Percentiles rank a stretch among this genome's conserved stretches.
phyloP scores from a whole-genome alignment of 2,797 vertebrate genomes.

The Leucoraja ocellata region DNA sequence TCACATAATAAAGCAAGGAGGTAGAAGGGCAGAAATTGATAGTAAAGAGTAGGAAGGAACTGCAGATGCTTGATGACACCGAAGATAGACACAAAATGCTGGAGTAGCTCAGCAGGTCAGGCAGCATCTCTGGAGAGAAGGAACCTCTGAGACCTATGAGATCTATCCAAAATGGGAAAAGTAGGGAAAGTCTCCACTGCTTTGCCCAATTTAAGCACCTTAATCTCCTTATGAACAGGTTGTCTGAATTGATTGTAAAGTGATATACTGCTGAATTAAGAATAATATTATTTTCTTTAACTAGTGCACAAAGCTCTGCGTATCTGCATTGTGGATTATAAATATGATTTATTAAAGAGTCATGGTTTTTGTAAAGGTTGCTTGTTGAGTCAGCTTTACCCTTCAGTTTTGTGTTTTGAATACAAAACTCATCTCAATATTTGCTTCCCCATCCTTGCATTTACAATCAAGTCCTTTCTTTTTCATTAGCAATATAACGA shows the following conservation, averaged over 20 bases:
- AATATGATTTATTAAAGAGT: slow-evolving; percentile 63
- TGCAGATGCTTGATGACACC: too few relatives aligned
- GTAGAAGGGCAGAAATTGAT: too few relatives aligned
- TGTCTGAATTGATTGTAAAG: not conserved
- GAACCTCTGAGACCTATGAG: not conserved
- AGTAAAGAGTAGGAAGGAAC: too few relatives aligned
- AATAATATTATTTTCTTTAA: slow-evolving; percentile 68
- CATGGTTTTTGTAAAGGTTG: slow-evolving; percentile 44
- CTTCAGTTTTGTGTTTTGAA: not conserved
- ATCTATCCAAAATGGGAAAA: not conserved
- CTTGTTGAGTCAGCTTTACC: slow-evolving; percentile 31
- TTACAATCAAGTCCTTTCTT: not conserved
- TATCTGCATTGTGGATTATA: slow-evolving; percentile 57
- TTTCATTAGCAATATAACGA: slow-evolving; percentile 6
- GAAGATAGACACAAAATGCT: too few relatives aligned
- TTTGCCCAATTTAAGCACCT: not conserved
- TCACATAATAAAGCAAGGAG: too few relatives aligned
- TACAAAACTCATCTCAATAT: not conserved
- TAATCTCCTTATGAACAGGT: not conserved
- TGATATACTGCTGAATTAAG: slow-evolving; percentile 57
- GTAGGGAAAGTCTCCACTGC: not conserved
- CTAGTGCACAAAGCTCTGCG: slow-evolving; percentile 64
- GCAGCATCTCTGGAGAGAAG: too few relatives aligned
- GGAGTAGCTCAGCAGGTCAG: too few relatives aligned
- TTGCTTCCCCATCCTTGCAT: not conserved